phyloP scores from a whole-genome alignment of 2,113 vertebrate species.

The Mus pahari region DNA sequence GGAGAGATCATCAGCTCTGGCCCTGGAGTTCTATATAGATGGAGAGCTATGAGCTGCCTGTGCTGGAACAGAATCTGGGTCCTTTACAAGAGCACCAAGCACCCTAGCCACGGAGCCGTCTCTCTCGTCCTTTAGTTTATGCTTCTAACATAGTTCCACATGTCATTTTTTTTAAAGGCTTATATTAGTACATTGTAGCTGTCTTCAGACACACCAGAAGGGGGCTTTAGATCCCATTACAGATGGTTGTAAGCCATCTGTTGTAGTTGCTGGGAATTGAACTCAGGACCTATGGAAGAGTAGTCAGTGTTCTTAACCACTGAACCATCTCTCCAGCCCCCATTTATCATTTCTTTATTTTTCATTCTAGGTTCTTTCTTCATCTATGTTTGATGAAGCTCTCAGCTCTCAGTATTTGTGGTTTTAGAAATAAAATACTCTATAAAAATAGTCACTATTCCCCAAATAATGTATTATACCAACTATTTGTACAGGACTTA shows the following conservation, averaged over 20 bases:
- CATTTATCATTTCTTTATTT: not conserved
- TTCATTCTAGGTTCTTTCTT: constrained; percentile 22
- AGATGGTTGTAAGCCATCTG: too few species aligned
- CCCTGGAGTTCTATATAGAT: not conserved
- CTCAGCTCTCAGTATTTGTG: not conserved
- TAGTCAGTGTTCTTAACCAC: too few species aligned
- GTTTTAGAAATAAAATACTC: not conserved
- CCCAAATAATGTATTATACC: not conserved
- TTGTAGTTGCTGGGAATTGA: too few species aligned
- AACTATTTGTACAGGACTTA: not conserved
- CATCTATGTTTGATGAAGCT: not conserved
- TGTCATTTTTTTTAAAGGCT: not conserved
- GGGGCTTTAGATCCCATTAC: too few species aligned
- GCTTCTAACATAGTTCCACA: not conserved
- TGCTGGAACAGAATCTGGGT: not conserved
- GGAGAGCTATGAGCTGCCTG: not conserved
- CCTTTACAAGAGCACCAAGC: not conserved
- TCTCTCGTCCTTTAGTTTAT: not conserved
- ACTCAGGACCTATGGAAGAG: too few species aligned
- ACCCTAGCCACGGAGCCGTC: not conserved
- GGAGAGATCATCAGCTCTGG: not conserved
- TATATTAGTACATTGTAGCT: too few species aligned
- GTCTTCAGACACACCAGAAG: too few species aligned
- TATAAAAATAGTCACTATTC: not conserved
- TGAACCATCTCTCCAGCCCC: not conserved